These are phyloP conservation scores for Philereme transversata DNA, from an alignment of 2,888 invertebrate species.

Conservation along the genomic window DNA sequence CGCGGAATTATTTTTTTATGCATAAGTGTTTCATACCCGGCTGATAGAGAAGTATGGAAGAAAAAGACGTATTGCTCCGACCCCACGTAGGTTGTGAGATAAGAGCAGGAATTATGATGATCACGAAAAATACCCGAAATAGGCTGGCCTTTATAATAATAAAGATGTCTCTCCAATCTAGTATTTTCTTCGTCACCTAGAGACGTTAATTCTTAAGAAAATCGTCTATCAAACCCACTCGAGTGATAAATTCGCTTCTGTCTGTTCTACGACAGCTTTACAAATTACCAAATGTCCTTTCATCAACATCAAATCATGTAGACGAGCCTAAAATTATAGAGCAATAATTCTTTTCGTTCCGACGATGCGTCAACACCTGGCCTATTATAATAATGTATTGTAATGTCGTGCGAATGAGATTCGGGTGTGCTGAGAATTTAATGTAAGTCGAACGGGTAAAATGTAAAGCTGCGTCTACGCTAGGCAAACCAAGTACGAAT, in stretches of 20 bases:
- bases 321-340: constrained; percentile 14
- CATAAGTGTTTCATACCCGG: no score
- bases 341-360: constrained; percentile 8
- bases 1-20: no score
- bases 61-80: no score
- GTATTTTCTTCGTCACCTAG: constrained; percentile 7
- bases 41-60: no score
- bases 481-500: no score
- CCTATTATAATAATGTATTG: not conserved
- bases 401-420: not conserved
- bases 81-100: no score
- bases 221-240: constrained; percentile 25
- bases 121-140: no score
- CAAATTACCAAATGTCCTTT: constrained; percentile 15
- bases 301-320: no score
- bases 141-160: no score
- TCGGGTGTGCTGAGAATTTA: not conserved
- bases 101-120: no score
- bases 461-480: not conserved
- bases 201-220: not conserved
- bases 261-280: constrained; percentile 8
- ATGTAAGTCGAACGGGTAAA: not conserved
- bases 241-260: constrained; percentile 21
- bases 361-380: not conserved
- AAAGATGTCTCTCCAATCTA: not conserved